phyloP scores from a whole-genome alignment of 2,797 vertebrate species.

The Taenioides sp. region DNA sequence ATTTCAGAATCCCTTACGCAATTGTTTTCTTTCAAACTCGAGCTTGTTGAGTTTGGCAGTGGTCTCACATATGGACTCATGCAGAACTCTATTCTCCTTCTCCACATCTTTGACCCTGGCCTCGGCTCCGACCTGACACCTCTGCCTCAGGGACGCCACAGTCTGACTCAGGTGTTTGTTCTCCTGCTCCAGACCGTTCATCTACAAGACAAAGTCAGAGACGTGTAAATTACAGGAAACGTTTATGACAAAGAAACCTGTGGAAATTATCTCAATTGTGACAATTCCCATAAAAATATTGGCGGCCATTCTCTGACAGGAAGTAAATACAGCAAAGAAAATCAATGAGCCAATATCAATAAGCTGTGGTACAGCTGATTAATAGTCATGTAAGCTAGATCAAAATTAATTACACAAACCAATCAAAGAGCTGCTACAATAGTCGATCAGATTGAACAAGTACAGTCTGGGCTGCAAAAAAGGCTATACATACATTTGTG shows the following conservation, averaged over 20 bases:
- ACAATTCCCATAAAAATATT: not conserved
- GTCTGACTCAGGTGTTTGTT: conserved; percentile 93
- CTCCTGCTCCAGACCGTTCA: conserved; percentile 94
- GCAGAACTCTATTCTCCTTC: conserved; percentile 94
- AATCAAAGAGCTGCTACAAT: conserved; percentile 15
- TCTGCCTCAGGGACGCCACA: conserved; percentile 87
- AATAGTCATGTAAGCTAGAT: conserved; percentile 16
- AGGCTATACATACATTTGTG: no score
- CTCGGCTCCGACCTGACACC: conserved; percentile 92
- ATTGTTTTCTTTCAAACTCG: conserved; percentile 94
- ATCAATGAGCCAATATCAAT: conserved; percentile 41
- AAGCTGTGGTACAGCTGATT: conserved; percentile 15
- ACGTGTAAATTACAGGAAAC: no score
- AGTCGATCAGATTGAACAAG: not conserved
- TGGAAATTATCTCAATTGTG: not conserved
- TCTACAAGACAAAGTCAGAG: conserved; percentile 62
- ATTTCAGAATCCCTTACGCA: conserved; percentile 66
- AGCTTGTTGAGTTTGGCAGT: conserved; percentile 90
- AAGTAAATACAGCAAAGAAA: conserved; percentile 12
- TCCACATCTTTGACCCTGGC: conserved; percentile 95
- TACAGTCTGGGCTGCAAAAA: not conserved
- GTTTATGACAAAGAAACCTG: not conserved
- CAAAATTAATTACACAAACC: conserved; percentile 32
- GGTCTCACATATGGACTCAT: conserved; percentile 95
- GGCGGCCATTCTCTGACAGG: conserved; percentile 3